These are phyloP conservation scores for Mastomys coucha DNA, from an alignment of 2,113 vertebrate genomes.

Conservation along the genomic window DNA sequence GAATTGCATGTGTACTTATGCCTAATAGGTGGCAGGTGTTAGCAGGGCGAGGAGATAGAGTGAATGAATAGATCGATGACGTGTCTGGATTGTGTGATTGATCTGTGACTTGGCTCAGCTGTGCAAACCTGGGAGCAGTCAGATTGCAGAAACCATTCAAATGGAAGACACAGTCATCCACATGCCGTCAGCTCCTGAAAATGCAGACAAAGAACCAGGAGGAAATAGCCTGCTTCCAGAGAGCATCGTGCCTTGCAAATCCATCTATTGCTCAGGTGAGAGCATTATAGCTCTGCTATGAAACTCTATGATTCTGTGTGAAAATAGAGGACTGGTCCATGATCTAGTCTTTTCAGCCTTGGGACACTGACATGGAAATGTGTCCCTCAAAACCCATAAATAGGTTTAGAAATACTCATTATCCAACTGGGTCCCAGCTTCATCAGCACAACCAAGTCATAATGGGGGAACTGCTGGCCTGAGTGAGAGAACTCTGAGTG, in stretches of 20 bases:
- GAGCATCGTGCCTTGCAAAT: conserved; percentile 21
- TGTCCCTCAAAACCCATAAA: not conserved
- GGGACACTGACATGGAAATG: not conserved
- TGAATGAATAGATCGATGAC: conserved; percentile 47
- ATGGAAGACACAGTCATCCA: conserved; percentile 64
- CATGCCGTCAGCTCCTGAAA: conserved; percentile 37
- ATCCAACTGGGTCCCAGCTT: not conserved
- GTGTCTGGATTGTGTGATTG: conserved; percentile 19
- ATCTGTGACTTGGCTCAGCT: conserved; percentile 56
- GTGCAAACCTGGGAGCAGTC: conserved; percentile 28
- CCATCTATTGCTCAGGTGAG: not conserved
- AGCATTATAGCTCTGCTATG: conserved; percentile 3
- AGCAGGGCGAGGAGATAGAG: not conserved
- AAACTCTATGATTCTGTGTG: conserved; percentile 17
- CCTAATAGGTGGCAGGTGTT: not conserved
- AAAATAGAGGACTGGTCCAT: conserved; percentile 5
- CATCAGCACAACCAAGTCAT: not conserved
- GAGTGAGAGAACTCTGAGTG: not conserved
- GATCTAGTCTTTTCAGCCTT: conserved; percentile 6
- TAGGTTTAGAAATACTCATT: not conserved
- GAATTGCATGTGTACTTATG: not conserved
- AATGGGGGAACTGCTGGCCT: not conserved
- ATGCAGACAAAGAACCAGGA: not conserved
- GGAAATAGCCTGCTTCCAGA: conserved; percentile 44
- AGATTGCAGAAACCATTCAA: conserved; percentile 48